phyloP scores from a whole-genome alignment of 2,888 invertebrate species.

The Unio pictorum region DNA sequence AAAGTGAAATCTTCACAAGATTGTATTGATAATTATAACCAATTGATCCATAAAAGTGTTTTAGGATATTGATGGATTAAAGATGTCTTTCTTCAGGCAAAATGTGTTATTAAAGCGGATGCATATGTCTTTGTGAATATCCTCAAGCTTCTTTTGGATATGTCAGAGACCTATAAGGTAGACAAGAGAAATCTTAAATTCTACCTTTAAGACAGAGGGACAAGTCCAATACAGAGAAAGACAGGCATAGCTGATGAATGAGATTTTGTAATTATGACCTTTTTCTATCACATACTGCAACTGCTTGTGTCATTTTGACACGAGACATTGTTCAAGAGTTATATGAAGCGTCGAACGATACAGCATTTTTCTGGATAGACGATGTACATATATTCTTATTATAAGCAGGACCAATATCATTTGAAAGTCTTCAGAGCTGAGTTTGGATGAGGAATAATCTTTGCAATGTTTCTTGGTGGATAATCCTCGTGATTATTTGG shows the following conservation, averaged over 20 bases:
- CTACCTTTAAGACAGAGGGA: constrained; percentile 30
- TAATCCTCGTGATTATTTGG: constrained; percentile 24
- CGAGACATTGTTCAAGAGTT: constrained; percentile 49
- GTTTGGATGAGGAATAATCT: constrained; percentile 76
- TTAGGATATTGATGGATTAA: constrained; percentile 45
- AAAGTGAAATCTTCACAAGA: constrained; percentile 32
- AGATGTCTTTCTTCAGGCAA: constrained; percentile 38
- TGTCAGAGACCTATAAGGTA: constrained; percentile 26
- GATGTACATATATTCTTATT: constrained; percentile 65
- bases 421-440: constrained; percentile 81
- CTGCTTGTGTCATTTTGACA: constrained; percentile 55
- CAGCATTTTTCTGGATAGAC: constrained; percentile 67
- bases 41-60: constrained; percentile 50
- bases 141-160: constrained; percentile 28
- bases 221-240: constrained; percentile 37
- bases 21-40: constrained; percentile 43
- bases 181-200: constrained; percentile 35
- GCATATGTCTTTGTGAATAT: constrained; percentile 52
- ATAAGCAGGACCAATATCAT: constrained; percentile 39
- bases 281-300: constrained; percentile 62
- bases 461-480: constrained; percentile 23
- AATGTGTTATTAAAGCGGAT: constrained; percentile 46
- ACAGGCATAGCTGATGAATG: constrained; percentile 36
- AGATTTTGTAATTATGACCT: constrained; percentile 40
- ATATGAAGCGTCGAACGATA: constrained; percentile 47